Base-by-base conservation (phyloP, 2,888 invertebrate species). In the Dendrolimus houi region DNA sequence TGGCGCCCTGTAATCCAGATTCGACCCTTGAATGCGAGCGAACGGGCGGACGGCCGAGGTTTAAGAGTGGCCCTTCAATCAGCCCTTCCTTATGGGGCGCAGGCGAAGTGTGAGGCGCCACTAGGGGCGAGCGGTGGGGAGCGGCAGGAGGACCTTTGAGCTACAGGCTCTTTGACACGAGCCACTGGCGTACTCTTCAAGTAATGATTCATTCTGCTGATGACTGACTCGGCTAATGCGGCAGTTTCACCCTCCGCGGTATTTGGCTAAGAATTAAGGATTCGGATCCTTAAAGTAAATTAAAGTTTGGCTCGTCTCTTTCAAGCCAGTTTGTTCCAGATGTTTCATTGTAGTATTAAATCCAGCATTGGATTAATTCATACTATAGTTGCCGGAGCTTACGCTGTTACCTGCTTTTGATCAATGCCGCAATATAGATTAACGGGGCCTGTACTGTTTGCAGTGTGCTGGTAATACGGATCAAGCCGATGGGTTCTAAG, bases 121-220 rank as follows among this genome's bases (percentile, higher is more conserved):
- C 29, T 29, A 67, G 64, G 67, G 62, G 64, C 68, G 60, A 68
- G 62, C 69, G 64, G 64, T 64, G 68, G 63, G 58, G 57, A 62
- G 47, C 47, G 68, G 65, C 77, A 85, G 72, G 85, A 86, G 88
- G 83, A 86, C 87, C 83, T 87, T 87, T 86, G 85, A 87, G 87
- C 87, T 85, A 76, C 82, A 82, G 78, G 81, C 88, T 86, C 88
- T 89, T 90, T 88, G 88, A 88, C 88, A 87, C 89, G 86, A 87
- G 86, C 87, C 85, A 87, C 88, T 87, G 85, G 79, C 86, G 87
- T 80, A 84, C 89, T 88, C 89, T 89, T 89, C 88, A 90, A 89
- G 87, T 90, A 90, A 90, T 89, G 89, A 89, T 89, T 88, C 88
- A 89, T 88, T 89, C 88, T 87, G 79, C 85, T 87, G 89, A 87